Evolutionary conservation across 2,797 vertebrate species (phyloP).

Genomic region (Echiichthys vipera): DNA sequence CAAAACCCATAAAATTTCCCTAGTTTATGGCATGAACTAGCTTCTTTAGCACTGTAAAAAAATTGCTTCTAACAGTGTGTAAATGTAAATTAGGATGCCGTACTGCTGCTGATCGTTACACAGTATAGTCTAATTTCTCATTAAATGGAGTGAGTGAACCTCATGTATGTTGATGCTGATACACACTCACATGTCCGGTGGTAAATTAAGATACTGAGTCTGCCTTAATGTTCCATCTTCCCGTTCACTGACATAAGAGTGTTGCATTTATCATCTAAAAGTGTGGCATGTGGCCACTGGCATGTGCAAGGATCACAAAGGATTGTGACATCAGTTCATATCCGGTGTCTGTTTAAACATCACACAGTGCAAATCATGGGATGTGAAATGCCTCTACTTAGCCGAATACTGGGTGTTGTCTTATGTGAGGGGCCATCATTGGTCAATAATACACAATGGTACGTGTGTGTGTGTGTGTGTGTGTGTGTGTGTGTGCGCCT

Average conservation of each 20-base stretch:
- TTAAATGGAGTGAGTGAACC: background rate
- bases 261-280: slow-evolving; percentile 66
- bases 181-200: slow-evolving; percentile 7
- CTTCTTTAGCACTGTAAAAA: background rate
- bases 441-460: slow-evolving; percentile 22
- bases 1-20: background rate
- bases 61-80: background rate
- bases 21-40: background rate
- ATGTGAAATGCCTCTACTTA: slow-evolving; percentile 63
- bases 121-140: slow-evolving; percentile 1
- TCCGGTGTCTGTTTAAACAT: slow-evolving; percentile 38
- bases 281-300: slow-evolving; percentile 15
- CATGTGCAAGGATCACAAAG: slow-evolving; percentile 21
- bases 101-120: background rate
- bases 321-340: slow-evolving; percentile 45
- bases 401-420: slow-evolving; percentile 38
- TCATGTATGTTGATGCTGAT: background rate
- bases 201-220: slow-evolving; percentile 25
- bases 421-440: slow-evolving; percentile 25
- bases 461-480: slow-evolving; percentile 6
- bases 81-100: background rate
- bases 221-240: slow-evolving; percentile 30
- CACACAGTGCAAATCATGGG: slow-evolving; percentile 45
- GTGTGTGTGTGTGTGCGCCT: background rate
- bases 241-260: slow-evolving; percentile 43